phyloP scores from a whole-genome alignment of 2,888 invertebrate genomes.

The Cataglyphis rosenhaueri region DNA sequence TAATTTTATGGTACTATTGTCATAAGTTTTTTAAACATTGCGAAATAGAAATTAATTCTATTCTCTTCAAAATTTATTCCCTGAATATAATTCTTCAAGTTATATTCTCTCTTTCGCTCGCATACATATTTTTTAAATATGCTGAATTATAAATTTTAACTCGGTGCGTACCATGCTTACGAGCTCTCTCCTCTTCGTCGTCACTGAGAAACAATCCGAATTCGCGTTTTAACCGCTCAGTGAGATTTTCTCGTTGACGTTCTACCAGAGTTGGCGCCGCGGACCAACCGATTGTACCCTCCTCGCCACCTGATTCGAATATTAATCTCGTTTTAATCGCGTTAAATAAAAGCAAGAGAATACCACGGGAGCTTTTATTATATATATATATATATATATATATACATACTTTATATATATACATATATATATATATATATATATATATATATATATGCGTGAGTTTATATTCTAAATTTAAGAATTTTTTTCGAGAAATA shows the following conservation, averaged over 20 bases:
- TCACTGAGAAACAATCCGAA: constrained; percentile 91
- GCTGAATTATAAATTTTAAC: neutral
- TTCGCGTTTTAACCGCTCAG: constrained; percentile 93
- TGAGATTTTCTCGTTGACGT: constrained; percentile 94
- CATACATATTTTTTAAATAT: neutral
- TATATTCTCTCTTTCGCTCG: neutral
- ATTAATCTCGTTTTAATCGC: neutral
- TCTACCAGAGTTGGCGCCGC: constrained; percentile 94
- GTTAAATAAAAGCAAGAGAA: neutral
- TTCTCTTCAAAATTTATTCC: neutral
- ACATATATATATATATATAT: neutral
- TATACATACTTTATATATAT: too few relatives aligned
- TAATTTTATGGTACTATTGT: neutral
- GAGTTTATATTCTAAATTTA: neutral
- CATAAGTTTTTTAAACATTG: neutral
- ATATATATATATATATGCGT: neutral
- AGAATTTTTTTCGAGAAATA: neutral
- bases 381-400: neutral
- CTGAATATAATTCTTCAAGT: neutral
- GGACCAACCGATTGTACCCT: constrained; percentile 87
- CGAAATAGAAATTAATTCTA: neutral
- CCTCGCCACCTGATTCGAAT: constrained; percentile 78
- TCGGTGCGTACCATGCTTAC: constrained; percentile 86
- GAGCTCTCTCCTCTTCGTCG: constrained; percentile 88
- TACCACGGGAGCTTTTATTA: neutral